phyloP scores from a whole-genome alignment of 2,113 vertebrate species.

The Nothoprocta perdicaria region DNA sequence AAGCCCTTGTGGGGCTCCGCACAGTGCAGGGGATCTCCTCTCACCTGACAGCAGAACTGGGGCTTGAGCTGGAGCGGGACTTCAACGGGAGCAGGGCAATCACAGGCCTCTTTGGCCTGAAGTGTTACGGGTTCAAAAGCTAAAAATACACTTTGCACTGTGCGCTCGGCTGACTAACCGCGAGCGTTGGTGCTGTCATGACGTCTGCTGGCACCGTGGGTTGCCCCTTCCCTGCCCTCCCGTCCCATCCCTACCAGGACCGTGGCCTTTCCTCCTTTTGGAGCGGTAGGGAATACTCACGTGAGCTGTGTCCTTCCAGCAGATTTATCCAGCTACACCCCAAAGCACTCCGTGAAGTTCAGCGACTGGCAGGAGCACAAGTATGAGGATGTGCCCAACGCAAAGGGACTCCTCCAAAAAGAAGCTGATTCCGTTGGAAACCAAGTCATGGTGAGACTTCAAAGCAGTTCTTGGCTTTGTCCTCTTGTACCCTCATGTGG shows the following conservation, averaged over 20 bases:
- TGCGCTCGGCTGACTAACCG: background rate
- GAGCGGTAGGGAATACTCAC: background rate
- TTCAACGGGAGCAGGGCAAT: background rate
- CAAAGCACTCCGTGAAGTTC: constrained; percentile 90
- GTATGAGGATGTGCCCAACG: constrained; percentile 66
- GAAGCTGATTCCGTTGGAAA: constrained; percentile 50
- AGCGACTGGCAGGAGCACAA: constrained; percentile 90
- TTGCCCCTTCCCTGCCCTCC: background rate
- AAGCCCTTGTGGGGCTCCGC: background rate
- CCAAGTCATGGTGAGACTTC: constrained; percentile 87
- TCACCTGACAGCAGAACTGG: background rate
- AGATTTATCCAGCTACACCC: constrained; percentile 93
- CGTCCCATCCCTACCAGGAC: background rate
- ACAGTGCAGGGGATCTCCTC: background rate
- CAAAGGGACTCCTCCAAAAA: constrained; percentile 51
- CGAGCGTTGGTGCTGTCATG: background rate
- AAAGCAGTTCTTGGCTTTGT: background rate
- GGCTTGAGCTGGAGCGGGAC: background rate
- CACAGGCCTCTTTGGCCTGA: background rate
- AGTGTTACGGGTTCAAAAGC: background rate
- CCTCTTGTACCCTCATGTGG: background rate
- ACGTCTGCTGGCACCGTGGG: background rate
- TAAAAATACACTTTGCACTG: background rate
- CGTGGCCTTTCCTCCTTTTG: background rate
- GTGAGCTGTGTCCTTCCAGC: background rate